Evolutionary conservation across 2,113 vertebrate species (phyloP).

Genomic region (Petromus typicus): DNA sequence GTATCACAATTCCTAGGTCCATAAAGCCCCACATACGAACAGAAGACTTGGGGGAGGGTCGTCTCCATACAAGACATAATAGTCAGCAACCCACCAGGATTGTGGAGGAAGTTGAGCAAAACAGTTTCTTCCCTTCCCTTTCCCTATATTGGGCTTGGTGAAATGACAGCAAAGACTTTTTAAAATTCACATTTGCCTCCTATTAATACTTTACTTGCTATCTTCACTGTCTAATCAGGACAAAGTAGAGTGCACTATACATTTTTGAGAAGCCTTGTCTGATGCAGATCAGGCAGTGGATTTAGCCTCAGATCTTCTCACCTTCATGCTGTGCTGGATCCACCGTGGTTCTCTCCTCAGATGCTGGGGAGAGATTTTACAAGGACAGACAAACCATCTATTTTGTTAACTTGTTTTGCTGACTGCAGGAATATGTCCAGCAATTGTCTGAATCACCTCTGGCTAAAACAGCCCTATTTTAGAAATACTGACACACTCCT

Average conservation of each 20-base stretch:
- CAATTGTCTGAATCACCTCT: background rate
- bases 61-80: background rate
- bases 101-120: background rate
- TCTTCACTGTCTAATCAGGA: background rate
- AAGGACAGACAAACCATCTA: background rate
- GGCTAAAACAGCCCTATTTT: background rate
- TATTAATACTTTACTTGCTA: background rate
- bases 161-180: background rate
- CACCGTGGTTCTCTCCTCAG: background rate
- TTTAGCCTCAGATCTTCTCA: background rate
- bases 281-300: background rate
- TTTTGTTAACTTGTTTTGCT: background rate
- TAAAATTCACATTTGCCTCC: background rate
- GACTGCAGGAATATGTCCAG: background rate
- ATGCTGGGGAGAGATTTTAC: background rate
- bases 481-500: background rate
- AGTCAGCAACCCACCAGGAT: background rate
- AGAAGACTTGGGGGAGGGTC: background rate
- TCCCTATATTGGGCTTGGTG: background rate
- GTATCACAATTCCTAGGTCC: background rate
- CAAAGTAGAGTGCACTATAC: rapidly evolving
- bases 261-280: background rate
- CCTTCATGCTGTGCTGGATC: background rate
- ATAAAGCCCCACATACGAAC: background rate
- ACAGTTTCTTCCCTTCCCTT: background rate